Evolutionary conservation across 2,888 invertebrate genomes (phyloP).

Genomic region (Drosophila mayaguana): DNA sequence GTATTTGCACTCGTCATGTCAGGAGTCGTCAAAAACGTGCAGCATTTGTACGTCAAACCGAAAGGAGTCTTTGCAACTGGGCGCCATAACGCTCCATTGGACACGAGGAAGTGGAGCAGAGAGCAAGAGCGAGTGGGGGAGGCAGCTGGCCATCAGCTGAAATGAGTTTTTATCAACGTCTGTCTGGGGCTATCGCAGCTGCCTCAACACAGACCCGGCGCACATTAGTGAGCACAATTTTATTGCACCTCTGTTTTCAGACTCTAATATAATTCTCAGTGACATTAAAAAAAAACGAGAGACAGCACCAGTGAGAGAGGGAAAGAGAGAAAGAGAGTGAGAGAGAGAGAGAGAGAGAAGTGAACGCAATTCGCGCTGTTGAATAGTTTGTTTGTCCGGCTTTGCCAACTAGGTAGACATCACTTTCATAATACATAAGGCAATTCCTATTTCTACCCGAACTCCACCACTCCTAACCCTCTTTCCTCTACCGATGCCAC

Average conservation of each 20-base stretch:
- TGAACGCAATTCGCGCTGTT: conserved; percentile 61
- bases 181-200: conserved; percentile 69
- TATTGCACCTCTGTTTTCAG: conserved; percentile 81
- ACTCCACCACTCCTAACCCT: no score
- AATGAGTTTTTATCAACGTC: conserved; percentile 78
- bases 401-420: conserved; percentile 61
- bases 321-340: background rate
- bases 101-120: conserved; percentile 14
- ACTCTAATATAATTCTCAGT: conserved; percentile 67
- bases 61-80: conserved; percentile 46
- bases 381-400: conserved; percentile 62
- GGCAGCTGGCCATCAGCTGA: conserved; percentile 69
- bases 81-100: conserved; percentile 68
- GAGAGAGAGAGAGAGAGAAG: background rate
- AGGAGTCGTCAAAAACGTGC: conserved; percentile 74
- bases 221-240: conserved; percentile 80
- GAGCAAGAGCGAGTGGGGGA: background rate
- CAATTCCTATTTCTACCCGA: conserved; percentile 33
- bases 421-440: conserved; percentile 77
- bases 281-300: conserved; percentile 68
- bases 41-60: conserved; percentile 64
- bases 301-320: background rate
- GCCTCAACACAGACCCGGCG: conserved; percentile 34
- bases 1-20: conserved; percentile 78
- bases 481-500: background rate